phyloP scores from a whole-genome alignment of 2,113 vertebrate genomes.

The Furnarius figulus region DNA sequence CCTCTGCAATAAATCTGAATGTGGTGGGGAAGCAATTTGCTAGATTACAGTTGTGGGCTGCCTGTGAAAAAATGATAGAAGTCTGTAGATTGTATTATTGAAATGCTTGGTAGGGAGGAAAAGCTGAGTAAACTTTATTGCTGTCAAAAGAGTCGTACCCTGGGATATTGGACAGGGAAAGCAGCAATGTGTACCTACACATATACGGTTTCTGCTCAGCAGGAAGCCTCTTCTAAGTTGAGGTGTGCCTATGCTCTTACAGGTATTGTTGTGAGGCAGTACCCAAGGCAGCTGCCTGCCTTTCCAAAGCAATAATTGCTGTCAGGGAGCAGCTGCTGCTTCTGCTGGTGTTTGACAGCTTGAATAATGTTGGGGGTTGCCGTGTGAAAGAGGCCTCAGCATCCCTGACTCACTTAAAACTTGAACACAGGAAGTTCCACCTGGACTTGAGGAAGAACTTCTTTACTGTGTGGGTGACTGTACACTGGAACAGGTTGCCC shows the following conservation, averaged over 20 bases:
- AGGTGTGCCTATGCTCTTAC: background rate
- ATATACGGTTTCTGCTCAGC: background rate
- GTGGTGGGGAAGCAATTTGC: background rate
- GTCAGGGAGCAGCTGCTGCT: conserved; percentile 2
- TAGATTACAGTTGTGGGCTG: background rate
- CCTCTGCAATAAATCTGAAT: background rate
- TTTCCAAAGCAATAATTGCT: background rate
- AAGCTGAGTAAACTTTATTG: conserved; percentile 20
- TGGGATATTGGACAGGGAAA: background rate
- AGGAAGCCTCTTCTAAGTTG: background rate
- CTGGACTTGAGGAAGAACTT: background rate
- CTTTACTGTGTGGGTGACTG: too few species aligned
- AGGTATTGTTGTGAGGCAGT: background rate
- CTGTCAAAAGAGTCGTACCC: background rate
- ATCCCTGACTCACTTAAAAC: background rate
- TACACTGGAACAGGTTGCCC: too few species aligned
- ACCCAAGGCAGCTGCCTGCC: background rate
- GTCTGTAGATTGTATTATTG: background rate
- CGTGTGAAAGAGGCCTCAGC: background rate
- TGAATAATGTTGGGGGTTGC: background rate
- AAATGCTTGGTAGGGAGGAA: background rate
- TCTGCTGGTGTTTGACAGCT: background rate
- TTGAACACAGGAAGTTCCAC: background rate
- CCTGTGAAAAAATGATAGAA: background rate
- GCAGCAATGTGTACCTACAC: rapidly evolving